Conservation (phyloP, 2,888 invertebrate genomes). For the Coelogynopora nodosa region DNA sequence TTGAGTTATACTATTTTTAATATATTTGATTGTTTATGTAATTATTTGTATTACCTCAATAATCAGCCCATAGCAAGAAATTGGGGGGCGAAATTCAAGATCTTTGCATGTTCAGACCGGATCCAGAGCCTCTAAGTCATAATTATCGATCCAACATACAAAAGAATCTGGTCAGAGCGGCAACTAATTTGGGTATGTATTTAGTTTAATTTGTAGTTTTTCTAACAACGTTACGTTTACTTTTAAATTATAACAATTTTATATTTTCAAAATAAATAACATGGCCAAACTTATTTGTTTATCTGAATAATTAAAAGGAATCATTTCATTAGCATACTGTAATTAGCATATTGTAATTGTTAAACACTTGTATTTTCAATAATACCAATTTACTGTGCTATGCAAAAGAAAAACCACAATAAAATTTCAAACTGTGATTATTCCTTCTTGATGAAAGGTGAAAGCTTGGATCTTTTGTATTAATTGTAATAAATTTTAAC, state of each 20-base stretch:
- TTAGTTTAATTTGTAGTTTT: not conserved
- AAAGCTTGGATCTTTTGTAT: too few species aligned
- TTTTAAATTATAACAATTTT: not conserved
- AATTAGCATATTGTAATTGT: too few species aligned
- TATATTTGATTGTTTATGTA: too few species aligned
- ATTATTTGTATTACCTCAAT: not conserved
- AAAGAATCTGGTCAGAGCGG: conserved; percentile 7
- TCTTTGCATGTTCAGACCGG: conserved; percentile 23
- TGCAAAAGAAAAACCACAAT: too few species aligned
- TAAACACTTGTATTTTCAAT: too few species aligned
- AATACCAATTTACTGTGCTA: not conserved
- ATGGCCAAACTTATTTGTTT: too few species aligned
- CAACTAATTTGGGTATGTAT: not conserved
- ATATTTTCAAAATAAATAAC: not conserved
- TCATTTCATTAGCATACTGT: too few species aligned
- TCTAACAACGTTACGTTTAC: not conserved
- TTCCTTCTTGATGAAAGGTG: too few species aligned
- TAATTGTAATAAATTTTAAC: too few species aligned
- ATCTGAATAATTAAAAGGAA: too few species aligned
- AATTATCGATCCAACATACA: conserved; percentile 19
- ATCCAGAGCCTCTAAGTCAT: not conserved
- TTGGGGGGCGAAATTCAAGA: conserved; percentile 25
- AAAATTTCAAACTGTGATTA: too few species aligned
- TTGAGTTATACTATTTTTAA: too few species aligned
- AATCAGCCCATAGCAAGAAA: conserved; percentile 33